Conservation (phyloP, 2,113 vertebrate species). For the Otus sunia region DNA sequence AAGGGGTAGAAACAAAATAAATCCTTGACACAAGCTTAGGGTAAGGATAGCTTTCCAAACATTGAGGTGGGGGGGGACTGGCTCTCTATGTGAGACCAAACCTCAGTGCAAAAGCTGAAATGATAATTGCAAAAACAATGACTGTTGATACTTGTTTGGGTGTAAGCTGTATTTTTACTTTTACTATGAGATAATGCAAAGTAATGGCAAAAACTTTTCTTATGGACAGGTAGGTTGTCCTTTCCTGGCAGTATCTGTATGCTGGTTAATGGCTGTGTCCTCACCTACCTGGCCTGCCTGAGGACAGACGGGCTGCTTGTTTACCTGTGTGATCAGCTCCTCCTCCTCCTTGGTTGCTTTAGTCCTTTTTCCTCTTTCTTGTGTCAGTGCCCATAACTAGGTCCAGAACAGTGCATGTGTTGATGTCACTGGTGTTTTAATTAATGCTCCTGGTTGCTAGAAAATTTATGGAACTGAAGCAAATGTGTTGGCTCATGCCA, state of each 20-base stretch:
- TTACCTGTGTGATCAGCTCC: background rate
- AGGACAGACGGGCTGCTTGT: background rate
- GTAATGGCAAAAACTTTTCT: background rate
- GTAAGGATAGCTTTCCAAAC: background rate
- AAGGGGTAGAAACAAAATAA: background rate
- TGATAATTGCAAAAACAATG: background rate
- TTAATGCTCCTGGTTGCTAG: background rate
- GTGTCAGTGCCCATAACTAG: background rate
- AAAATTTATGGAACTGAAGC: background rate
- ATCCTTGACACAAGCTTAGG: background rate
- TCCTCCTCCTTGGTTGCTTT: background rate
- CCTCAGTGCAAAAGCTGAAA: background rate
- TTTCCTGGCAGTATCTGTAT: background rate
- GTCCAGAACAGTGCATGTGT: background rate
- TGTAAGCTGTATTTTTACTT: background rate
- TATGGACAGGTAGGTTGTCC: background rate
- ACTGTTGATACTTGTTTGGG: background rate
- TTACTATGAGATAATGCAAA: background rate
- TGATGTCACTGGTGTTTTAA: background rate
- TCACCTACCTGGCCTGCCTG: background rate
- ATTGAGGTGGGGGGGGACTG: accelerated
- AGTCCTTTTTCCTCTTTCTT: background rate
- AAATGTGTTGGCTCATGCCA: background rate
- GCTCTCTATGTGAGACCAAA: background rate
- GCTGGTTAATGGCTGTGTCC: background rate